These are phyloP conservation scores for Rotaria macrura DNA, from an alignment of 2,888 invertebrate genomes.

Conservation along the genomic window DNA sequence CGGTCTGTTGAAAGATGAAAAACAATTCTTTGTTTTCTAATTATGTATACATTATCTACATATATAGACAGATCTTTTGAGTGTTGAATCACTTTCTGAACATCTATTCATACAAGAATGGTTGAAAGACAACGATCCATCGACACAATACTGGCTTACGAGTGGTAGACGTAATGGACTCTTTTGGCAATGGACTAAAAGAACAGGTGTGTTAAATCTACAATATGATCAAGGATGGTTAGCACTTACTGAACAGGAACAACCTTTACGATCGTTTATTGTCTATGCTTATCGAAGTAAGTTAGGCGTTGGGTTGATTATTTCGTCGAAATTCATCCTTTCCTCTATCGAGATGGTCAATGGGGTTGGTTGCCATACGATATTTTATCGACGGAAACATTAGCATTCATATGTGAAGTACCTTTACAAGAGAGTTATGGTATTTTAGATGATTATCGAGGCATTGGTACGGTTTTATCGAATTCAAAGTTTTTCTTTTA, in stretches of 20 bases:
- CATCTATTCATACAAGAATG: constrained; percentile 33
- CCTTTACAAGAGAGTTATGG: constrained; percentile 27
- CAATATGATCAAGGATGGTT: constrained; percentile 30
- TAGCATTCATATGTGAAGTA: constrained; percentile 32
- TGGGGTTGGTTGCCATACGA: constrained; percentile 33
- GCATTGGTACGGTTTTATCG: constrained; percentile 13
- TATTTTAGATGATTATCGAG: constrained; percentile 26
- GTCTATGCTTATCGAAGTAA: constrained; percentile 32
- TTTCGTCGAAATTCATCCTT: not conserved
- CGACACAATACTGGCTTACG: constrained; percentile 26
- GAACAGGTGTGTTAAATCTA: constrained; percentile 16
- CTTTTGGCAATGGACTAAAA: constrained; percentile 27
- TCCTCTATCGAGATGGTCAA: not conserved
- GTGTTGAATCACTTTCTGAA: constrained; percentile 29
- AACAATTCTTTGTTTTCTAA: not conserved
- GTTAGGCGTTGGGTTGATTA: too few species aligned
- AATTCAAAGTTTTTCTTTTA: not conserved
- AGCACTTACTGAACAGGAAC: constrained; percentile 7
- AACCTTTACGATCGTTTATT: constrained; percentile 6
- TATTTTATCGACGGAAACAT: not conserved
- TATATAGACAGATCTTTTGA: constrained; percentile 21
- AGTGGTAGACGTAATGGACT: constrained; percentile 27
- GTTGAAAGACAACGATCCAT: constrained; percentile 26
- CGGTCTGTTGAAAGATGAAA: not conserved
- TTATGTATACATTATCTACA: not conserved